Evolutionary conservation across 1,140 invertebrate species (phyloP).

Genomic region (Drosophila biarmipes): DNA sequence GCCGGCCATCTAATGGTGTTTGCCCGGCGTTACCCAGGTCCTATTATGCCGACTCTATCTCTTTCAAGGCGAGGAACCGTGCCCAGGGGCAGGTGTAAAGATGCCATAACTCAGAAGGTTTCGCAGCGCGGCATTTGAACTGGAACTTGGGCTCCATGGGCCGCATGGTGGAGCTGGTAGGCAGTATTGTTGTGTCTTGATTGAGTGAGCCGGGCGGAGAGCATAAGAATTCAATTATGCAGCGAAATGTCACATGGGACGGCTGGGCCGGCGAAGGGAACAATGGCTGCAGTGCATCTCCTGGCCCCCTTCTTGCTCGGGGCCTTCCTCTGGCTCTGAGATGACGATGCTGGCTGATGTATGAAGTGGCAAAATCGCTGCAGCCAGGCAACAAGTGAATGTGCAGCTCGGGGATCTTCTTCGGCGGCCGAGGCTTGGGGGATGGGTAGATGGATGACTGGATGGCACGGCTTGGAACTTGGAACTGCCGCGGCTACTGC

Average conservation of each 20-base stretch:
- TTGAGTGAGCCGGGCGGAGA: slow-evolving; percentile 33
- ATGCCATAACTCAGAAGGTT: slow-evolving; percentile 71
- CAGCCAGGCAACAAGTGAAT: slow-evolving; percentile 59
- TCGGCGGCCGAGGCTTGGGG: slow-evolving; percentile 6
- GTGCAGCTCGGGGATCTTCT: slow-evolving; percentile 20
- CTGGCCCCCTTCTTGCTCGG: too few species aligned
- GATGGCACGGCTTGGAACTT: slow-evolving; percentile 25
- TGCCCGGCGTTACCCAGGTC: slow-evolving; percentile 37
- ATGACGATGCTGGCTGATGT: slow-evolving; percentile 50
- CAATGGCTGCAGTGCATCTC: slow-evolving; percentile 20
- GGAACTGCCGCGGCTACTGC: slow-evolving; percentile 46
- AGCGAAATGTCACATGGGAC: slow-evolving; percentile 74
- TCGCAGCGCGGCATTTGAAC: slow-evolving; percentile 45
- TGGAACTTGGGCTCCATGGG: slow-evolving; percentile 23
- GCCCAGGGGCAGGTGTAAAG: slow-evolving; percentile 67
- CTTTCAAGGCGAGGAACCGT: slow-evolving; percentile 36
- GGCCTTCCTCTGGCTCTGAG: slow-evolving; percentile 10
- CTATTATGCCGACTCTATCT: slow-evolving; percentile 32
- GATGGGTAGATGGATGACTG: slow-evolving; percentile 30
- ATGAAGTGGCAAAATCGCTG: slow-evolving; percentile 73
- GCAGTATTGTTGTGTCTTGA: slow-evolving; percentile 35
- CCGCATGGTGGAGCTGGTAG: slow-evolving; percentile 8
- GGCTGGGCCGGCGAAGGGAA: slow-evolving; percentile 25
- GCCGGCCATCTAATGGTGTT: slow-evolving; percentile 61
- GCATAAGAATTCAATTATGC: slow-evolving; percentile 80